phyloP scores from a whole-genome alignment of 2,113 vertebrate genomes.

The Morone chrysops region DNA sequence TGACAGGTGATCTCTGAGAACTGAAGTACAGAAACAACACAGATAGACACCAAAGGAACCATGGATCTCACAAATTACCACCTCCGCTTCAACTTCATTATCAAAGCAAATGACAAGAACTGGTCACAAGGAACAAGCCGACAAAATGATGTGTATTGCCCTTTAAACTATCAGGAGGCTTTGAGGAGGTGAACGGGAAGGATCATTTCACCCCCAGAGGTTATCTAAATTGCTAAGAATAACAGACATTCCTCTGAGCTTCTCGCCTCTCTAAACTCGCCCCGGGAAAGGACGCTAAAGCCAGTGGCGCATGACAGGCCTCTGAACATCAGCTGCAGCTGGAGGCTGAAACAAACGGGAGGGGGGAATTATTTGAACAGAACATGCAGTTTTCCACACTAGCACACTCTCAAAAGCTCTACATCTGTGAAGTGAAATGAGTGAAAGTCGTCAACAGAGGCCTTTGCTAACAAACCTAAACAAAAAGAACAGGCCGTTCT shows the following conservation, averaged over 20 bases:
- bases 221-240: conserved; percentile 69
- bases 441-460: conserved; percentile 24
- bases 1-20: neutral
- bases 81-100: neutral
- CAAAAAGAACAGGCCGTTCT: neutral
- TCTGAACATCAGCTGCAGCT: conserved; percentile 49
- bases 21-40: neutral
- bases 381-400: conserved; percentile 36
- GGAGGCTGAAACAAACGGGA: conserved; percentile 38
- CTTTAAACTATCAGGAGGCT: conserved; percentile 17
- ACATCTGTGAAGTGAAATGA: conserved; percentile 39
- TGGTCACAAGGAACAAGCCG: neutral
- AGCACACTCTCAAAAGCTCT: conserved; percentile 13
- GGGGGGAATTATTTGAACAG: conserved; percentile 41
- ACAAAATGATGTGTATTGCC: neutral
- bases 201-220: conserved; percentile 47
- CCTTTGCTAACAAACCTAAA: conserved; percentile 22
- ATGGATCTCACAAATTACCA: neutral
- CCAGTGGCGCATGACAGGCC: conserved; percentile 54
- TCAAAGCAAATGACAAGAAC: neutral
- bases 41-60: neutral
- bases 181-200: conserved; percentile 27
- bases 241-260: conserved; percentile 72
- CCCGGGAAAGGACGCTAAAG: conserved; percentile 42
- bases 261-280: conserved; percentile 55